phyloP scores from a whole-genome alignment of 1,140 invertebrate species.

The Colletes latitarsis region DNA sequence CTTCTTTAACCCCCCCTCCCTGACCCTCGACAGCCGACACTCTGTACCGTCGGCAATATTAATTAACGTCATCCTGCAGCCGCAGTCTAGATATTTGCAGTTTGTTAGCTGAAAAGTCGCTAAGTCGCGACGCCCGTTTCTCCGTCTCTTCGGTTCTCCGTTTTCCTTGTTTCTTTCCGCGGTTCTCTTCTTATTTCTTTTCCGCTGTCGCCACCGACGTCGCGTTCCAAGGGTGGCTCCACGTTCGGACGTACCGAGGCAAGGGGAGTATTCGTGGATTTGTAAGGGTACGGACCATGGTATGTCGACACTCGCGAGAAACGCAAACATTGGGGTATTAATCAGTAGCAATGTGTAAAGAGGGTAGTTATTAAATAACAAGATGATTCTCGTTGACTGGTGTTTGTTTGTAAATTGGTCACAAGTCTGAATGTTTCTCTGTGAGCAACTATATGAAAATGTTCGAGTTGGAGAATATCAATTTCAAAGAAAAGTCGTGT shows the following conservation, averaged over 20 bases:
- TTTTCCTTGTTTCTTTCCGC: neutral
- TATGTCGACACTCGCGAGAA: too few relatives aligned
- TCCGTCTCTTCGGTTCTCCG: conserved; percentile 6
- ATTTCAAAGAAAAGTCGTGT: too few relatives aligned
- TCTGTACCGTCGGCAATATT: conserved; percentile 69
- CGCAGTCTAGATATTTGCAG: conserved; percentile 70
- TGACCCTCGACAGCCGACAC: conserved; percentile 39
- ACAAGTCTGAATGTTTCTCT: too few relatives aligned
- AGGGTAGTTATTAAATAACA: too few relatives aligned
- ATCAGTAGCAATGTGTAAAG: too few relatives aligned
- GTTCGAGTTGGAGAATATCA: too few relatives aligned
- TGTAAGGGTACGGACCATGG: too few relatives aligned
- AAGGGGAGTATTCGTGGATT: too few relatives aligned
- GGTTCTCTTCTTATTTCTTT: conserved; percentile 12
- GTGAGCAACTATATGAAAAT: too few relatives aligned
- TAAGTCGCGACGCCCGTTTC: conserved; percentile 59
- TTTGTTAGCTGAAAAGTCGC: conserved; percentile 66
- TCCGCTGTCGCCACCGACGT: neutral
- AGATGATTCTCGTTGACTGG: too few relatives aligned
- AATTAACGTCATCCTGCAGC: conserved; percentile 71
- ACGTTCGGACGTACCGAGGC: too few relatives aligned
- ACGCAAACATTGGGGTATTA: neutral
- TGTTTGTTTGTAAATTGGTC: too few relatives aligned
- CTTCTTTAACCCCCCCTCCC: conserved; percentile 43
- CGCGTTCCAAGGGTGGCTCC: neutral